A percentile compares a stretch with the other conserved stretches of the same genome.
Conservation (phyloP, 2,113 vertebrate species). For the Potamarius usumacintae region DNA sequence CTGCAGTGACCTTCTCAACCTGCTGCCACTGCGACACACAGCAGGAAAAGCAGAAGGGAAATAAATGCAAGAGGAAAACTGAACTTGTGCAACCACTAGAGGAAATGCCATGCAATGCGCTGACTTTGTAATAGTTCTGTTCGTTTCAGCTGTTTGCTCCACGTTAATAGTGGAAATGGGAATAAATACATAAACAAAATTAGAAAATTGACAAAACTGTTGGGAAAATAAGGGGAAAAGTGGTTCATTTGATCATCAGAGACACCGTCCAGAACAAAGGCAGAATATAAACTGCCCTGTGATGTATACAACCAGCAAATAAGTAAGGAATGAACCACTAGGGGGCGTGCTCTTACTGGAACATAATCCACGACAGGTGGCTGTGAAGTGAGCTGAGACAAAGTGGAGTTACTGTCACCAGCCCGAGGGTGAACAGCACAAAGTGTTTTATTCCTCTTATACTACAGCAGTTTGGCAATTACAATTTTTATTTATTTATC, state of each 20-base stretch:
- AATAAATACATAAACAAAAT: neutral
- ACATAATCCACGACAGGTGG: neutral
- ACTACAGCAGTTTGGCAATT: too few relatives aligned
- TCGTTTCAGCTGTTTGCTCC: neutral
- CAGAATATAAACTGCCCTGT: neutral
- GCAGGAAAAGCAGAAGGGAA: neutral
- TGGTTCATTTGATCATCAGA: too few relatives aligned
- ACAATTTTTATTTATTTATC: too few relatives aligned
- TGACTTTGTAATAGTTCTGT: neutral
- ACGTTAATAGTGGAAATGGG: too few relatives aligned
- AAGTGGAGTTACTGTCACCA: neutral
- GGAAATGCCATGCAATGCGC: neutral
- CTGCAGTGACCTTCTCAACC: neutral
- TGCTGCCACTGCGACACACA: neutral
- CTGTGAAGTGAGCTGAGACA: neutral
- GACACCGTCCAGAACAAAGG: too few relatives aligned
- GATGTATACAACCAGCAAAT: neutral
- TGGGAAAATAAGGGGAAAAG: too few relatives aligned
- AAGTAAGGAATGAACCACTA: neutral
- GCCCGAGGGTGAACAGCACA: too few relatives aligned
- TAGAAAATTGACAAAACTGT: neutral
- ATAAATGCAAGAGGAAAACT: neutral
- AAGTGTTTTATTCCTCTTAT: too few relatives aligned
- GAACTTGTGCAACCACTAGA: neutral
- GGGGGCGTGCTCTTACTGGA: neutral